Base-by-base conservation (phyloP, 2,888 invertebrate genomes). In the Sclerodermus sp. region DNA sequence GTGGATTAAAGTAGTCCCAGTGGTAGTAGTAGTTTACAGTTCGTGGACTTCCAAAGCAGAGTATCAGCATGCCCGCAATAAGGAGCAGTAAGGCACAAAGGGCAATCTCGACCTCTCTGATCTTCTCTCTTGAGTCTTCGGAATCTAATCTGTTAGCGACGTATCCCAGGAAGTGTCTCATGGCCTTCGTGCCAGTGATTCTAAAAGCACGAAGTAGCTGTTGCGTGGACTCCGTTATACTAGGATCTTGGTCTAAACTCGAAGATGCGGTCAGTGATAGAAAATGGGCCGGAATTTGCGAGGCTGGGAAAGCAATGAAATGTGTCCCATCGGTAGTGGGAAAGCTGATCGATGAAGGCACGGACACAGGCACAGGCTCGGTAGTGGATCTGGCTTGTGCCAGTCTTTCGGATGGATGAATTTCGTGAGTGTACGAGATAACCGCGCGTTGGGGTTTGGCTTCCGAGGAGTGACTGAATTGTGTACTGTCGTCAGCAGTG, bases 1-100 rank as follows among this genome's bases (percentile, higher is more conserved):
- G 91, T 10, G 91, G 91, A 80, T 91, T 91, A 67, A 91, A 90
- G 76, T 88, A 92, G 75, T 92, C 92, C 92, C 92, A 92, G 66
- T 91, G 91, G 74, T 91, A 90, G 74, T 91, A 89, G 73, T 92
- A 90, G 43, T 87, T 86, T 48, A 87, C 84, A 54, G 80, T 81
- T 43, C 80, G 80, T 55, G 86, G 85, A 58, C 86, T 86, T 53
- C 88, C 87, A 52, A 89, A 83, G 44, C 89, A 86, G 58, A 91
- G 82, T 77, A 93, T 82, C 55, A 93, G 83, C 52, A 93, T 81
- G 13, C 88, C 89, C 44, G 90, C 89, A 32, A 93, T 84, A 56
- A 93, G 80, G 44, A 93, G 84, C 51, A 93, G 82, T 56, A 93
- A 84, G 69, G 92, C 87, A 49, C 91, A 87, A 65, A 91, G 81